Evolutionary conservation across 2,113 vertebrate species (phyloP), one percentile per base, ranked within the genome.

Genomic region (Gobio gobio): DNA sequence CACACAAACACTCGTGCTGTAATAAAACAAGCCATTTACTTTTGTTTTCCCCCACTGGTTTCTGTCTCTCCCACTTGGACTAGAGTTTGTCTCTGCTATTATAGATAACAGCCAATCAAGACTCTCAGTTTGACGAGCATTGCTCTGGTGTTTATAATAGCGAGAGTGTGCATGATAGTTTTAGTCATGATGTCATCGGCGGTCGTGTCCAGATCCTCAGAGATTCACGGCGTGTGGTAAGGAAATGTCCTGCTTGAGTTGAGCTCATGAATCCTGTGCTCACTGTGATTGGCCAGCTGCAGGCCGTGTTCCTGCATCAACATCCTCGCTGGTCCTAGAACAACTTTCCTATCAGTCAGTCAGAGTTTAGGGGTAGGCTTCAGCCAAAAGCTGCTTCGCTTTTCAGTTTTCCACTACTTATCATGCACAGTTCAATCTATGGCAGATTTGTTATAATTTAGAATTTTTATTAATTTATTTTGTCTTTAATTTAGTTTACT

Each of bases 11-110:
- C n/a, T 87, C 90, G 78, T 85, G 89, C 83, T 87, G 91, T 90
- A 92, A 92, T 93, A 93, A 93, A 93, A 93, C 63, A 56, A 89
- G 92, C 89, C 90, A 89, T 93, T 93, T 90, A 93, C 92, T 91
- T 90, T 91, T 89, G 89, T 91, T 92, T 92, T 90, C 89, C 89
- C 84, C 88, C 61, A 80, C 87, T 72, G 87, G 88, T 85, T 88
- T 90, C 84, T 76, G 83, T 86, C 86, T 83, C 85, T 85, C 85
- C 85, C 80, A 64, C 81, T 63, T 68, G 64, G 64, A 40, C 76
- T 83, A 10, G n/a, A 10, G 84, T 64, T 76, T 76, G 45, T 66
- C 29, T 77, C 76, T 10, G 64, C 74, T 24, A 49, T 66, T 73
- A 83, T 82, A 75, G 84, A 77, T 61, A 54, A 79, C 47, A 70